A percentile compares a stretch with the other conserved stretches of the same genome.
These are phyloP conservation scores for Hafferia zeledoni DNA, from an alignment of 2,797 vertebrate genomes.

Conservation along the genomic window DNA sequence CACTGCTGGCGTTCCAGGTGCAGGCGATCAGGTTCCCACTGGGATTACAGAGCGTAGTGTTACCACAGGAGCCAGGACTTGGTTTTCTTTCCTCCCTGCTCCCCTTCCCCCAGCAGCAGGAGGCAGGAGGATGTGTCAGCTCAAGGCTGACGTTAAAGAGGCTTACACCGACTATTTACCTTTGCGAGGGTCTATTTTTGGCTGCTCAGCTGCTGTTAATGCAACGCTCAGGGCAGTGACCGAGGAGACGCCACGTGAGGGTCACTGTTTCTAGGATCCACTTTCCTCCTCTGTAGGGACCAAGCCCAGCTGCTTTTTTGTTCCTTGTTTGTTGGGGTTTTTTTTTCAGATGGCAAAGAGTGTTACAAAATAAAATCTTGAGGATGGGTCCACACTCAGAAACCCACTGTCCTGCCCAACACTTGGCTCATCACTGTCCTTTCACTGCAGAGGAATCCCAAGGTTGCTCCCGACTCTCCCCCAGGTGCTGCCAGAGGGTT, in stretches of 20 bases:
- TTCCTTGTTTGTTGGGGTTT: not conserved
- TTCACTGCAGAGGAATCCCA: not conserved
- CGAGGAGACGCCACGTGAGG: not conserved
- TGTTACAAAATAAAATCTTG: not conserved
- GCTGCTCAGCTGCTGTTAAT: not conserved
- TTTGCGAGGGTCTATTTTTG: not conserved
- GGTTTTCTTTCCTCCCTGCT: fast-evolving
- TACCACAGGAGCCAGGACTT: not conserved
- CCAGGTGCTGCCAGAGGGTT: not conserved
- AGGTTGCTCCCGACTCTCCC: not conserved
- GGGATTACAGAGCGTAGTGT: fast-evolving
- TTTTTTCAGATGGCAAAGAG: not conserved
- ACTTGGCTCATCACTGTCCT: not conserved
- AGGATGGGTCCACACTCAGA: not conserved
- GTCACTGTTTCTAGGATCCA: not conserved
- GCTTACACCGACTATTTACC: conserved; percentile 19
- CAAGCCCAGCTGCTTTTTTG: not conserved
- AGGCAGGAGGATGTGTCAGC: not conserved
- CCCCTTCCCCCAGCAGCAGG: not conserved
- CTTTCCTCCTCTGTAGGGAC: not conserved
- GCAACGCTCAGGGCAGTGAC: not conserved
- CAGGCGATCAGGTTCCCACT: not conserved
- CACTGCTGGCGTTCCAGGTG: not conserved
- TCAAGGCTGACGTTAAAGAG: not conserved
- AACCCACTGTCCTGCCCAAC: not conserved